A percentile compares a stretch with the other conserved stretches of the same genome.
These are phyloP conservation scores for Dicyrtoma fusca DNA, from an alignment of 2,888 invertebrate species.

Conservation along the genomic window DNA sequence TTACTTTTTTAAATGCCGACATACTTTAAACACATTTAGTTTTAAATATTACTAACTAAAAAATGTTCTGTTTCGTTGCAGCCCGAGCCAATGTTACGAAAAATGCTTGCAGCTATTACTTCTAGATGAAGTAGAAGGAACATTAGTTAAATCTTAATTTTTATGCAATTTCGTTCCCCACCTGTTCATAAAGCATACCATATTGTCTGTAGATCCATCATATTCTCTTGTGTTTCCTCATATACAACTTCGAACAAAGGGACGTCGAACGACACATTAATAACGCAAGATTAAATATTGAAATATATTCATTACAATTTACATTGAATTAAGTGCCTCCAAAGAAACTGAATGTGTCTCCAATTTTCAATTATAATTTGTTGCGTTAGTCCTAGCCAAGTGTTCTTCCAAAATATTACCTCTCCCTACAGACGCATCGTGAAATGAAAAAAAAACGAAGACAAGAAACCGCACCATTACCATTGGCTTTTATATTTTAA, in stretches of 20 bases:
- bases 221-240: constrained; percentile 17
- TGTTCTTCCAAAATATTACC: no score
- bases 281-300: no score
- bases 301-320: no score
- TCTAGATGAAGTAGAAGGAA: constrained; percentile 52
- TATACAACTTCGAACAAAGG: neutral
- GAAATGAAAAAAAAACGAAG: no score
- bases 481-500: neutral
- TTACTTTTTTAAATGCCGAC: no score
- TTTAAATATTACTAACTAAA: neutral
- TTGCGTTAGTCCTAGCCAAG: no score
- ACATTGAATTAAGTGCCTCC: no score
- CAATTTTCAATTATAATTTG: no score
- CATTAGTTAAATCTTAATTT: constrained; percentile 22
- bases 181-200: constrained; percentile 23
- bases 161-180: constrained; percentile 19
- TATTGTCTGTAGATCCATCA: constrained; percentile 2
- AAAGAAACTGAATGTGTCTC: no score
- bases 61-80: constrained; percentile 60
- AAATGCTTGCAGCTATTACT: constrained; percentile 76
- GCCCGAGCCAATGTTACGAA: constrained; percentile 85
- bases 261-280: neutral
- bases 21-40: neutral
- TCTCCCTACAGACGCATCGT: no score
- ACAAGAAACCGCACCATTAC: no score